Base-by-base conservation (phyloP, 2,797 vertebrate species). In the Clarias laeviceps region DNA sequence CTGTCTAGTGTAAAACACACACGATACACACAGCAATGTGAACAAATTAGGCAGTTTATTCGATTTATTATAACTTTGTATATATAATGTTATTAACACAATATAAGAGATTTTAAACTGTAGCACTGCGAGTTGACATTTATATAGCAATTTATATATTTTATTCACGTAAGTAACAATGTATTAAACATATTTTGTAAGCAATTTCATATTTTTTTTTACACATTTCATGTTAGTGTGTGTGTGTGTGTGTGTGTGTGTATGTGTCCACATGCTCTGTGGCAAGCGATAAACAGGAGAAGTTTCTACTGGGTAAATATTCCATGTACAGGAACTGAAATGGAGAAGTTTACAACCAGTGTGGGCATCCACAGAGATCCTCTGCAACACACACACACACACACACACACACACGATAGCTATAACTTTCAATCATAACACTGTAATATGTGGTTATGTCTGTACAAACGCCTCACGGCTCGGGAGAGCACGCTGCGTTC, bases 311-410 rank as follows among this genome's bases (percentile, higher is more conserved):
- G 69, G 12, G n/a, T 64, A 78, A 70, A 77, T 86, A 29, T 68
- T 59, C 54, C 64, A 69, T 29, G 50, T 62, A 82, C 72, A 82
- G 59, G 82, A 84, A 88, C n/a, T 59, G 57, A 84, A 86, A 84
- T 17, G 61, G 54, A 59, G 82, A 88, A 86, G 82, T 78, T 65
- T 59, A 14, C 15, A 74, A 15, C 6, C 4, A 29, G 24, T 29
- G n/a, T 29, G 17, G 61, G 45, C 18, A 72, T 40, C 68, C 14
- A 83, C 29, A 56, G 6, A 68, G 45, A 50, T 11, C 9, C 11
- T 50, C 9, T 50, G 45, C 45, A 12, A 69, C 18, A 37, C 32
- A 37, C 66, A 34, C 57, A 57, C 56, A 20, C 56, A 57, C 56
- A 57, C 56, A 85, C 65, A 40, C 40, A 66, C 62, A 70, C 34